These are phyloP conservation scores for Drosophila infuscata DNA, from an alignment of 2,888 invertebrate genomes.

Conservation along the genomic window DNA sequence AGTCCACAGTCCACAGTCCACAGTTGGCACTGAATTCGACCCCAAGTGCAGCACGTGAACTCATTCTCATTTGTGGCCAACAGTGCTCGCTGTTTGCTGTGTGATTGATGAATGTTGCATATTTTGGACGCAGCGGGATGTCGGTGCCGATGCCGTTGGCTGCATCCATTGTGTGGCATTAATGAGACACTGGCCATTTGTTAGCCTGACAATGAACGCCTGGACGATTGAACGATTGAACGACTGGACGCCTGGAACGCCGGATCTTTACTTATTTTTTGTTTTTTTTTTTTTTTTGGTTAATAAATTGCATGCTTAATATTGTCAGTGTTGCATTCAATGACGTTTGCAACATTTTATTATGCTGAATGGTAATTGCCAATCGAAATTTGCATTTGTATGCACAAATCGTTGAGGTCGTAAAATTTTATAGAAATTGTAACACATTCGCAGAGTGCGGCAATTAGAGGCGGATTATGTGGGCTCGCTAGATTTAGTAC, in stretches of 20 bases:
- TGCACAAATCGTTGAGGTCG: conserved; percentile 41
- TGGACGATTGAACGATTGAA: conserved; percentile 11
- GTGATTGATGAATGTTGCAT: conserved; percentile 83
- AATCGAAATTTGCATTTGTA: conserved; percentile 53
- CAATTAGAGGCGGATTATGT: conserved; percentile 71
- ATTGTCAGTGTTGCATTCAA: conserved; percentile 52
- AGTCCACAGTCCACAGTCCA: conserved; percentile 8
- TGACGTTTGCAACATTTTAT: conserved; percentile 60
- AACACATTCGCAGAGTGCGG: conserved; percentile 51
- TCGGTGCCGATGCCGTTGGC: conserved; percentile 60
- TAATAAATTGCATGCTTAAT: conserved; percentile 36
- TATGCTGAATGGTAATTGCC: conserved; percentile 53
- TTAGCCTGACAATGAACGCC: conserved; percentile 63
- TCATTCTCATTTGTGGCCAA: conserved; percentile 67
- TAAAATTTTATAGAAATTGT: conserved; percentile 61
- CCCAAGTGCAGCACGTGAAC: conserved; percentile 77
- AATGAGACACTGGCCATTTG: conserved; percentile 77
- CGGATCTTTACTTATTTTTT: not conserved
- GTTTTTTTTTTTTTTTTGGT: not conserved
- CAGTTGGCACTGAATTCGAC: conserved; percentile 54
- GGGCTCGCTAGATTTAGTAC: conserved; percentile 49
- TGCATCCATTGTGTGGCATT: conserved; percentile 75
- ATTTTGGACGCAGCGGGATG: conserved; percentile 79
- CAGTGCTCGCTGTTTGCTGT: conserved; percentile 68
- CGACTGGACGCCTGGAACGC: not conserved